Base-by-base conservation (phyloP, 2,113 vertebrate genomes). In the Sardina pilchardus region DNA sequence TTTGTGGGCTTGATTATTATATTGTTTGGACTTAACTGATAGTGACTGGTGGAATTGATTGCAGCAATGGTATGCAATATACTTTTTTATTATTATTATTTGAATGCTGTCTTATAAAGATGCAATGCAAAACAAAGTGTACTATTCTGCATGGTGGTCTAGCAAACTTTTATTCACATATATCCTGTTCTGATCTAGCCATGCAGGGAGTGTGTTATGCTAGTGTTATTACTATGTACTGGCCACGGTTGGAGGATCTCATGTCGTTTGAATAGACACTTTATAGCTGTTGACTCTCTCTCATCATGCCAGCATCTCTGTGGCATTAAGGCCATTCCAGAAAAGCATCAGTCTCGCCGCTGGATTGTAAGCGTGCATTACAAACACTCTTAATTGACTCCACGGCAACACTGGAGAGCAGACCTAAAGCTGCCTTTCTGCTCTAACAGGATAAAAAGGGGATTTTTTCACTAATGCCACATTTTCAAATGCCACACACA, bases 301-400 rank as follows among this genome's bases (percentile, higher is more conserved):
- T 34, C 71, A 36, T 78, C 36, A 36, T 0, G 10, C 16, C 14
- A 5, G 30, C 19, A 14, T 36, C 39, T 34, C 34, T 78, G 12
- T 78, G 71, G 71, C 71, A 78, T 36, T 78, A 78, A 78, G 34
- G 71, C 10, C 71, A 36, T 78, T 78, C 30, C 12, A 78, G 71
- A 78, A 78, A 34, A 78, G 71, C 71, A 78, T 78, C 71, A 78
- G 71, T 78, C 71, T 78, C 71, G 30, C 71, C 71, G 19, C 34
- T 36, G 71, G 30, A 78, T 78, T 78, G 12, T 34, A 78, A 30
- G 14, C 34, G 39, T 36, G 34, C 71, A 36, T 78, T 78, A 78
- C 71, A 39, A 78, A 34, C 71, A 14, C 12, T 78, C 71, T 78
- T 78, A 78, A 78, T 78, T 36, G 71, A 78, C 71, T 16, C 71